Conservation (phyloP, 1,140 invertebrate genomes). For the Drosophila bocqueti region DNA sequence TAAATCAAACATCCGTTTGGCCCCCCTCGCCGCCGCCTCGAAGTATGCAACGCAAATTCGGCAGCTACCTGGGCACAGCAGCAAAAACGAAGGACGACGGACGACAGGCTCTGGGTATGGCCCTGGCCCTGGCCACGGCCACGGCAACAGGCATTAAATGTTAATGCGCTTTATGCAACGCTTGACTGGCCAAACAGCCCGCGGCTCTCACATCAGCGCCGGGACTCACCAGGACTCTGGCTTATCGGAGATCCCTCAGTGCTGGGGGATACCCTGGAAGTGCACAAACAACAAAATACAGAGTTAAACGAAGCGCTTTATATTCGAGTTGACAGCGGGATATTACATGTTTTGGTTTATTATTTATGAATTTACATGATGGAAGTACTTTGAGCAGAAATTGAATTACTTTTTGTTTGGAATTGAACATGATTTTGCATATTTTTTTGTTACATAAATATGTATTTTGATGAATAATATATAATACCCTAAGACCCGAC, state of each 20-base stretch:
- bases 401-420: neutral
- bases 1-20: slow-evolving; percentile 50
- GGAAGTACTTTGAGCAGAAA: neutral
- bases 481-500: neutral
- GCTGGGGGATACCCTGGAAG: neutral
- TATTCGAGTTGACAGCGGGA: neutral
- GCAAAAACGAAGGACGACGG: neutral
- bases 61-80: slow-evolving; percentile 4
- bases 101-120: neutral
- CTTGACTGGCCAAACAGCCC: slow-evolving; percentile 54
- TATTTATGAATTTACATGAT: neutral
- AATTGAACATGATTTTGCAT: neutral
- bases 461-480: neutral
- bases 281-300: neutral
- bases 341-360: neutral
- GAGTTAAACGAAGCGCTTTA: neutral
- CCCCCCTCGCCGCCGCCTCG: slow-evolving; percentile 2
- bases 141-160: slow-evolving; percentile 59
- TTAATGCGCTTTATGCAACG: slow-evolving; percentile 66
- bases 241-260: neutral
- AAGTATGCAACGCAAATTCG: slow-evolving; percentile 60
- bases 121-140: neutral
- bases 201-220: slow-evolving; percentile 18
- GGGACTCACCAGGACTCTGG: neutral
- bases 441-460: neutral